These are phyloP conservation scores for Tipula helvola DNA, from an alignment of 2,888 invertebrate species.

Conservation along the genomic window DNA sequence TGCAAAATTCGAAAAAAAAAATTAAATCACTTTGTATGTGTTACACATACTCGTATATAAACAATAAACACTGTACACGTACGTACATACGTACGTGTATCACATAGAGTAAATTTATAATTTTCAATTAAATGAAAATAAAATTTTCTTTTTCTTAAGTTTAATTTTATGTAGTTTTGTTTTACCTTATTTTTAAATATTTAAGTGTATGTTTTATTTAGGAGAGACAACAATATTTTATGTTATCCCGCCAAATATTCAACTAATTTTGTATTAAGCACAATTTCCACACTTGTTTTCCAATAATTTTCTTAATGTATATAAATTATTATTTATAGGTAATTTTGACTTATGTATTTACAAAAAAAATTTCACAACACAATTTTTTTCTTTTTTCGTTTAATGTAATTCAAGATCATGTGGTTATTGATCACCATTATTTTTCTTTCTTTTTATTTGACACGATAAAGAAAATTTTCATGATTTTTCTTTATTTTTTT, in stretches of 20 bases:
- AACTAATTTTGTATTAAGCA: background rate
- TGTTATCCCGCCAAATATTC: background rate
- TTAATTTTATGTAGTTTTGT: background rate
- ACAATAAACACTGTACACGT: background rate
- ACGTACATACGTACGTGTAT: background rate
- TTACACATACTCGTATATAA: background rate
- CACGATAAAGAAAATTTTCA: slow-evolving; percentile 6
- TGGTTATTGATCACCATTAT: slow-evolving; percentile 4
- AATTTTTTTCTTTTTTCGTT: background rate
- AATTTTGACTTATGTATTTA: background rate
- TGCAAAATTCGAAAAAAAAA: background rate
- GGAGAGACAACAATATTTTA: background rate
- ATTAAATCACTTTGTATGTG: background rate
- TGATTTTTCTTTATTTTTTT: background rate
- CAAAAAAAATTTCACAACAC: background rate
- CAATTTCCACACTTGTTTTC: background rate
- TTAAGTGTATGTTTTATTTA: background rate
- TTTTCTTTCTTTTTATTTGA: slow-evolving; percentile 8
- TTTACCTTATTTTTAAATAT: background rate
- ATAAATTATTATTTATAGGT: background rate
- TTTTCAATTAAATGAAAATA: background rate
- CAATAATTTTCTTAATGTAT: background rate
- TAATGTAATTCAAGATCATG: slow-evolving; percentile 4
- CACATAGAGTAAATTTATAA: background rate
- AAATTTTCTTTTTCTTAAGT: background rate